phyloP scores from a whole-genome alignment of 2,797 vertebrate species.

The Lutra lutra region DNA sequence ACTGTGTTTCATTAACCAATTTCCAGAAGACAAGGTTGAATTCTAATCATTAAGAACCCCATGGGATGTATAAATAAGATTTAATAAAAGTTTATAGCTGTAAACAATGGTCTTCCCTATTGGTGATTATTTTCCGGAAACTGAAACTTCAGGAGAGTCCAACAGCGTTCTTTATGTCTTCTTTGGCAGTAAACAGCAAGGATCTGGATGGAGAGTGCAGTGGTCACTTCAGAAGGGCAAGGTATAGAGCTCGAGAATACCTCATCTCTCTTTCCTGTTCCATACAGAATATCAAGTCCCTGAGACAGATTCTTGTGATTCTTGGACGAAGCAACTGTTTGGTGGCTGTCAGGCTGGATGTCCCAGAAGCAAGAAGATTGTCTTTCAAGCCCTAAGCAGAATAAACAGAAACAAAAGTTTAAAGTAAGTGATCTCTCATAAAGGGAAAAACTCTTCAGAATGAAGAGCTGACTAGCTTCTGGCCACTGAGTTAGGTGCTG shows the following conservation, averaged over 20 bases:
- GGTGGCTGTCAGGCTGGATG: conserved; percentile 82
- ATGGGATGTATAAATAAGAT: conserved; percentile 71
- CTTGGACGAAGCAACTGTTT: conserved; percentile 87
- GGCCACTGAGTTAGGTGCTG: not conserved
- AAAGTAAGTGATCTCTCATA: conserved; percentile 14
- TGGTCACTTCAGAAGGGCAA: conserved; percentile 90
- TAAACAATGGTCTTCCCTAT: conserved; percentile 85
- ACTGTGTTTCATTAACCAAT: conserved; percentile 65
- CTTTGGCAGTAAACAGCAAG: conserved; percentile 87
- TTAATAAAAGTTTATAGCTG: conserved; percentile 81
- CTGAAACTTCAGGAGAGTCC: conserved; percentile 81
- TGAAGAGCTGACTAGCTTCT: not conserved
- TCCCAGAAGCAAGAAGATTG: conserved; percentile 77
- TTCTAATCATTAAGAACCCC: conserved; percentile 75
- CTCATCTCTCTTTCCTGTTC: conserved; percentile 92
- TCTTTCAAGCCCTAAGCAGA: conserved; percentile 82
- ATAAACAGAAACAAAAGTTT: conserved; percentile 54
- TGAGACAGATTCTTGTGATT: conserved; percentile 92
- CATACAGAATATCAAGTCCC: conserved; percentile 96
- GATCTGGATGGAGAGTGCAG: conserved; percentile 71
- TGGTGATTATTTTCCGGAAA: conserved; percentile 80
- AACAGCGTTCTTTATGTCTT: conserved; percentile 79
- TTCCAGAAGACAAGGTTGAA: conserved; percentile 77
- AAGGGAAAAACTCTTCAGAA: not conserved
- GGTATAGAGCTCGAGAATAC: conserved; percentile 92